Base-by-base conservation (phyloP, 2,888 invertebrate genomes). In the Sphaerophoria taeniata region DNA sequence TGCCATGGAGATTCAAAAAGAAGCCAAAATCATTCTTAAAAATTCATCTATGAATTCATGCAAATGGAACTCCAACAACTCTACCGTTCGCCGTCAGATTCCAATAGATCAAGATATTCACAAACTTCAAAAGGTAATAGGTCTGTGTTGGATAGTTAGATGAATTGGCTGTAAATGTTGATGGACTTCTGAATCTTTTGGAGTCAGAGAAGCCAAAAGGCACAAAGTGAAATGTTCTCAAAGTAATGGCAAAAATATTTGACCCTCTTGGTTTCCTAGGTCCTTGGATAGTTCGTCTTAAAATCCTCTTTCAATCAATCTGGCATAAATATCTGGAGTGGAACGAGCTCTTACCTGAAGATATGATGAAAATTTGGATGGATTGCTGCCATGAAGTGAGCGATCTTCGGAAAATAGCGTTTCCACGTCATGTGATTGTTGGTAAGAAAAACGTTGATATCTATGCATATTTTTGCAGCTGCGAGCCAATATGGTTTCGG, bases 381-480 rank as follows among this genome's bases (percentile, higher is more conserved):
- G 12, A 34, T 3, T 72, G 65, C 36, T 36, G 67, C 14, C 53
- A 73, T 6, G 67, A 79, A 31, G 45, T 79, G 0, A 16, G 33
- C 4, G 55, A 73, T 11, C 33, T 72, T 9, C 31, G 12, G 11
- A 49, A 36, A n/a, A 55, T 77, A 3, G 43, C 60, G 11, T 31
- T 67, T 43, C 43, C 51, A 9, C 31, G 49, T 9, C 58, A 60
- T 33, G 58, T 49, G 3, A 36, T 65, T 36, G 16, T 45, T 34
- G 63, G 31, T 14, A 56, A 65, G n/a, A 34, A 12, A 47, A 24
- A 34, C 55, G 7, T 34, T 11, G 39, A 67, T 39, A n/a, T n/a
- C n/a, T n/a, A 33, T 74, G 7, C 65, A 65, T 51, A n/a, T 75
- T 12, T 75, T 76, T 61, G 69, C 76, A 24, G 76, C 70, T 70